phyloP scores from a whole-genome alignment of 2,797 vertebrate genomes.

The Chaetodon trifasciatus region DNA sequence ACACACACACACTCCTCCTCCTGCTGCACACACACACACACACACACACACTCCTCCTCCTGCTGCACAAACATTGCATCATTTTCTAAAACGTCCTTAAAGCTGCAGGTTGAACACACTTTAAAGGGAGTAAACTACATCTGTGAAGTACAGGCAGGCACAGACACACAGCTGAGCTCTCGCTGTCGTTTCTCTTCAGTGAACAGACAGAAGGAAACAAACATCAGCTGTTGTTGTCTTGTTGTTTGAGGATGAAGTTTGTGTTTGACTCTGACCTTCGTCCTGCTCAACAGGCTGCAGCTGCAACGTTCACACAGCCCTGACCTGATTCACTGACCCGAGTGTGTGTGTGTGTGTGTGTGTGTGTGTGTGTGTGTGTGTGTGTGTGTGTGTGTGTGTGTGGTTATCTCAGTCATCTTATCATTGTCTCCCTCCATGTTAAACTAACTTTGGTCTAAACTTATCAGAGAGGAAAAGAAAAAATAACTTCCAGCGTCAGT shows the following conservation, averaged over 20 bases:
- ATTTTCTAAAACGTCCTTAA: no score
- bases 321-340: slow-evolving; percentile 27
- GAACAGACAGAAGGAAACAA: no score
- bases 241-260: no score
- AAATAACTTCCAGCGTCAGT: not conserved
- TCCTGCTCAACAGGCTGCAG: slow-evolving; percentile 9
- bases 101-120: no score
- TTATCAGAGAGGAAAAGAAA: not conserved
- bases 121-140: no score
- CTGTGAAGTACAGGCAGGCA: no score
- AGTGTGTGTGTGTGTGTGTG: not conserved
- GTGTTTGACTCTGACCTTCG: not conserved
- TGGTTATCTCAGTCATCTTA: not conserved
- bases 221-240: no score
- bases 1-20: not conserved
- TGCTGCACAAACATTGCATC: no score
- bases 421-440: not conserved
- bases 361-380: not conserved
- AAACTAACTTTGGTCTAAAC: slow-evolving; percentile 21
- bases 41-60: no score
- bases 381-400: not conserved
- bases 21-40: no score
- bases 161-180: no score
- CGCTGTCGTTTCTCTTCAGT: no score
- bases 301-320: slow-evolving; percentile 35